Evolutionary conservation across 2,113 vertebrate genomes (phyloP), one percentile per base, ranked within the genome.

Genomic region (Noturus placidus): DNA sequence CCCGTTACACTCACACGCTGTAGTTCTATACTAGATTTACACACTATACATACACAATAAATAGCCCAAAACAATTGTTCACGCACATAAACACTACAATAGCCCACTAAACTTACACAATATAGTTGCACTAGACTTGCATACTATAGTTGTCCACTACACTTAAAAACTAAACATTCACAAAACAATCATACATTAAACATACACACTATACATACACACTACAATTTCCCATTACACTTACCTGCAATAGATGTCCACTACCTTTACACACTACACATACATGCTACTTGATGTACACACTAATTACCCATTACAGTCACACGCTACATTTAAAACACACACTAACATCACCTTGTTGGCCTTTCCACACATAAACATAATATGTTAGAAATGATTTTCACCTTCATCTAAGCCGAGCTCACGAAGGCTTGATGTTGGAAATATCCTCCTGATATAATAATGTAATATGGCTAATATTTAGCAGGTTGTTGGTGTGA

Each of bases 401-500:
- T 76, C 72, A 72, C 52, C 10, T 77, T 52, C 25, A 38, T 35
- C 9, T 57, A 35, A 79, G 7, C n/a, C 30, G 14, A 56, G 52
- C 78, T 82, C 50, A 54, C 8, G 50, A 78, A 78, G 76, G 5
- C 76, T 52, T 52, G n/a, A 54, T 82, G 33, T 82, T 27, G 79
- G 33, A 82, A 61, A 82, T 61, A 38, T 61, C 33, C 56, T 61
- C 79, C 56, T 82, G 79, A 82, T 82, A 61, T 82, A 82, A 82
- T 61, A 38, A 82, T 61, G 79, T 80, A 85, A 87, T 86, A 91
- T 92, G 93, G 92, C 89, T 87, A 90, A 91, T 82, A 87, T 90
- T 91, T 90, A 92, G 91, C 90, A 92, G 92, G 88, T 89, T 77
- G 88, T 80, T 88, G 81, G 82, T 91, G 42, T 25, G 86, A 88